Evolutionary conservation across 2,113 vertebrate genomes (phyloP).

Genomic region (Tachysurus fulvidraco): DNA sequence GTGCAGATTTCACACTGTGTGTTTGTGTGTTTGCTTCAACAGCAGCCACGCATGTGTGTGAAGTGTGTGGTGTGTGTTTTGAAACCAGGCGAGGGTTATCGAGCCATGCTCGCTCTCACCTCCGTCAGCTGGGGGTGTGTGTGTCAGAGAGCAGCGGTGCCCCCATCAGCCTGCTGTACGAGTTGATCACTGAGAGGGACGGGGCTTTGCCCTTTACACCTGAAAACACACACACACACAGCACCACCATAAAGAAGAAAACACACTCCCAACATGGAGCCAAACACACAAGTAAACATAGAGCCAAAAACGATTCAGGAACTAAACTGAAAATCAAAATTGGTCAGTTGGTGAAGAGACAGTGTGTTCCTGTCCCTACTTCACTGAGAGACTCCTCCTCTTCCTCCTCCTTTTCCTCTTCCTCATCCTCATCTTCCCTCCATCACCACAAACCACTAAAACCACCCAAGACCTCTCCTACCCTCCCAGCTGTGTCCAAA

Average conservation of each 20-base stretch:
- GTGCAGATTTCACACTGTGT: not conserved
- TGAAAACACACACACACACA: not conserved
- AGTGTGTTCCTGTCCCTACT: conserved; percentile 40
- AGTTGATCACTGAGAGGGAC: conserved; percentile 81
- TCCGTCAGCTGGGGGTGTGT: conserved; percentile 86
- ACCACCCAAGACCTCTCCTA: not conserved
- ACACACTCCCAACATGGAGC: not conserved
- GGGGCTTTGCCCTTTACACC: conserved; percentile 51
- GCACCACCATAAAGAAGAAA: not conserved
- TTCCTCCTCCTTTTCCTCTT: conserved; percentile 4
- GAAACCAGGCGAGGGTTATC: conserved; percentile 89
- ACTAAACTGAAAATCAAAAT: conserved; percentile 52
- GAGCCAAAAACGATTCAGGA: conserved; percentile 23
- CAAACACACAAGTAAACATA: conserved; percentile 4
- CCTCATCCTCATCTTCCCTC: conserved; percentile 48
- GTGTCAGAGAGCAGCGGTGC: conserved; percentile 87
- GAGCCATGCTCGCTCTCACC: conserved; percentile 88
- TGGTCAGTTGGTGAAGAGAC: conserved; percentile 49
- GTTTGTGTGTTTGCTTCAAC: conserved; percentile 30
- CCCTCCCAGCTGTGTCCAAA: conserved; percentile 61
- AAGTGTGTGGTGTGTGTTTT: conserved; percentile 86
- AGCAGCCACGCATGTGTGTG: conserved; percentile 79
- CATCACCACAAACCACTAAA: not conserved
- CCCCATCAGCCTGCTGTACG: conserved; percentile 87
- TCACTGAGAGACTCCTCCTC: conserved; percentile 1